A percentile compares a stretch with the other conserved stretches of the same genome.
Evolutionary conservation across 2,888 invertebrate genomes (phyloP).

Genomic region (Entomobrya multifasciata): DNA sequence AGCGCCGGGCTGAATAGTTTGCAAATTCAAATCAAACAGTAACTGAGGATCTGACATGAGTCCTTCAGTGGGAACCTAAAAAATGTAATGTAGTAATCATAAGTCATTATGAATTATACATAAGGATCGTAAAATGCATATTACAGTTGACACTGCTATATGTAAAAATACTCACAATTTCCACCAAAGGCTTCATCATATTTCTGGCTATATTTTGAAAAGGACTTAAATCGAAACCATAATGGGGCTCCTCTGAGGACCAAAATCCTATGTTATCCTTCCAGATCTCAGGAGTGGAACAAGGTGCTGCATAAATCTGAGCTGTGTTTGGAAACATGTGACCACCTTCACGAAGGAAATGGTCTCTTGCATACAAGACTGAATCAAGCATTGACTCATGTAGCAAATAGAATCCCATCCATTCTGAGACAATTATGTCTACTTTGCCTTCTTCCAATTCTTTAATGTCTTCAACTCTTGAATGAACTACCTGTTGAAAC

Average conservation of each 20-base stretch:
- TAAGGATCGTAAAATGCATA: too few species aligned
- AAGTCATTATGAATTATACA: too few species aligned
- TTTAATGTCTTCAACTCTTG: slow-evolving; percentile 88
- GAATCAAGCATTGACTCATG: slow-evolving; percentile 98
- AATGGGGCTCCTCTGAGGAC: slow-evolving; percentile 86
- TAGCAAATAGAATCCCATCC: slow-evolving; percentile 98
- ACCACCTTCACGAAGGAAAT: slow-evolving; percentile 88
- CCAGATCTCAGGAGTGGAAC: slow-evolving; percentile 81
- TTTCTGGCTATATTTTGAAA: slow-evolving; percentile 84
- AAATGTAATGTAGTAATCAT: not conserved
- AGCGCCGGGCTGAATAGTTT: slow-evolving; percentile 84
- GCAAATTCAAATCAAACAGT: slow-evolving; percentile 87
- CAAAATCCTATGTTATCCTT: slow-evolving; percentile 85
- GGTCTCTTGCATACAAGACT: slow-evolving; percentile 90
- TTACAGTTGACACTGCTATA: too few species aligned
- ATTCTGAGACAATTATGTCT: slow-evolving; percentile 96
- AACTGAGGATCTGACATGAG: slow-evolving; percentile 86
- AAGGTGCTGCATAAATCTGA: slow-evolving; percentile 85
- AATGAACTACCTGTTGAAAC: slow-evolving; percentile 86
- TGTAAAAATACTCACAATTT: slow-evolving; percentile 82
- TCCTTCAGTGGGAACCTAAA: slow-evolving; percentile 82
- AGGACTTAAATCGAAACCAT: slow-evolving; percentile 89
- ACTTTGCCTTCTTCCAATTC: slow-evolving; percentile 84
- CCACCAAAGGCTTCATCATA: slow-evolving; percentile 87
- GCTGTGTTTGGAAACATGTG: slow-evolving; percentile 89